Evolutionary conservation across 2,888 invertebrate species (phyloP).

Genomic region (Phalera bucephala): DNA sequence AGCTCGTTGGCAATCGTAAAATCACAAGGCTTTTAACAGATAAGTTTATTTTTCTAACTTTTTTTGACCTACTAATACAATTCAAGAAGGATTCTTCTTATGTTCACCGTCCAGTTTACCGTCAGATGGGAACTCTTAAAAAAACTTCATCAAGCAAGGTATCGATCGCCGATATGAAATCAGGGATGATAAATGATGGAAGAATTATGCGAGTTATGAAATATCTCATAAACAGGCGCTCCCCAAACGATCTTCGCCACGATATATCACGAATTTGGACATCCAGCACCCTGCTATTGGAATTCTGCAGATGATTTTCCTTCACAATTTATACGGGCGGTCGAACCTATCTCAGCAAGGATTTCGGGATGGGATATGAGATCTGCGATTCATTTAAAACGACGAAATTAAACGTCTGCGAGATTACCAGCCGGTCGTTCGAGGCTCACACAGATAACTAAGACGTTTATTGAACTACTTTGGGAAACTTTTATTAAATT

Average conservation of each 20-base stretch:
- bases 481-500: constrained; percentile 54
- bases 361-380: constrained; percentile 58
- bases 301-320: constrained; percentile 70
- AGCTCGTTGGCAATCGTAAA: no score
- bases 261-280: constrained; percentile 78
- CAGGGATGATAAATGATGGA: constrained; percentile 60
- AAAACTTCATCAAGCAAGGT: neutral
- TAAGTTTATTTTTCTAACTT: no score
- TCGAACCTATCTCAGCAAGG: constrained; percentile 40
- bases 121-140: neutral
- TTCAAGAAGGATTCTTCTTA: no score
- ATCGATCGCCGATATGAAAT: constrained; percentile 20
- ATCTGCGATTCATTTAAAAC: constrained; percentile 67
- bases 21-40: no score
- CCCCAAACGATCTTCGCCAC: constrained; percentile 50
- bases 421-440: constrained; percentile 58
- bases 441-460: constrained; percentile 59
- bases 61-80: no score
- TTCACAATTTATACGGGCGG: constrained; percentile 61
- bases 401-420: constrained; percentile 66
- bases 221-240: constrained; percentile 76
- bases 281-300: constrained; percentile 67
- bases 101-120: neutral
- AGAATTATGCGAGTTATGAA: constrained; percentile 58
- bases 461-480: constrained; percentile 59